These are phyloP conservation scores for Phylloscopus collybita DNA, from an alignment of 2,797 vertebrate genomes.

Conservation along the genomic window DNA sequence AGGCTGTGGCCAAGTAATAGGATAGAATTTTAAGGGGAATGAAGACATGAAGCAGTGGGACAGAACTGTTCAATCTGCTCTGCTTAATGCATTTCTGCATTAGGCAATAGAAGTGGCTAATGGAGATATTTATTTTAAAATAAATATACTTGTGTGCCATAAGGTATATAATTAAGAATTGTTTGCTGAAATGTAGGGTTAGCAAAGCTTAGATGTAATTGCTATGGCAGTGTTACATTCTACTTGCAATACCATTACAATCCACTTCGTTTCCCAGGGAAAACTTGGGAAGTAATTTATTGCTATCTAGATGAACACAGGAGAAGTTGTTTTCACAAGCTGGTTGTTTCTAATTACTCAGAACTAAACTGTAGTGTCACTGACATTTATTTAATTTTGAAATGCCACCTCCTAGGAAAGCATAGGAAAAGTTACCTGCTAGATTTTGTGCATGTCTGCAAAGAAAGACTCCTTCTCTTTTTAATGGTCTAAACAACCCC, in stretches of 20 bases:
- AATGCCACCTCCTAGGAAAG: background rate
- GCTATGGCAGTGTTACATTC: background rate
- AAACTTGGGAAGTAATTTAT: background rate
- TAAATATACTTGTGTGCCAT: background rate
- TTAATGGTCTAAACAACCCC: background rate
- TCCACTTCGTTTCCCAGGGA: background rate
- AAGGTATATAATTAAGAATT: background rate
- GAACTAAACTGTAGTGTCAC: background rate
- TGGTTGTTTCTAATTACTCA: background rate
- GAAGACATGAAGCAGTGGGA: background rate
- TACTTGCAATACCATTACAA: background rate
- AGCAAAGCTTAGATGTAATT: background rate
- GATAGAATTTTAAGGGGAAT: background rate
- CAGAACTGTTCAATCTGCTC: background rate
- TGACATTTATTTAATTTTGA: background rate
- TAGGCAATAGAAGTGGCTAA: background rate
- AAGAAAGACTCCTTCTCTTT: constrained; percentile 2
- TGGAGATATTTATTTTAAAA: background rate
- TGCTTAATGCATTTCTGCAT: background rate
- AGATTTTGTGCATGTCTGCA: background rate
- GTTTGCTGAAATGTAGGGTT: background rate
- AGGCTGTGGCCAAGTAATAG: background rate
- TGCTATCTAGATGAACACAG: background rate
- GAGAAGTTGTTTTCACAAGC: background rate
- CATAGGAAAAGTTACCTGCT: background rate